A percentile compares a stretch with the other conserved stretches of the same genome.
Evolutionary conservation across 2,113 vertebrate genomes (phyloP).

Genomic region (Rana temporaria): DNA sequence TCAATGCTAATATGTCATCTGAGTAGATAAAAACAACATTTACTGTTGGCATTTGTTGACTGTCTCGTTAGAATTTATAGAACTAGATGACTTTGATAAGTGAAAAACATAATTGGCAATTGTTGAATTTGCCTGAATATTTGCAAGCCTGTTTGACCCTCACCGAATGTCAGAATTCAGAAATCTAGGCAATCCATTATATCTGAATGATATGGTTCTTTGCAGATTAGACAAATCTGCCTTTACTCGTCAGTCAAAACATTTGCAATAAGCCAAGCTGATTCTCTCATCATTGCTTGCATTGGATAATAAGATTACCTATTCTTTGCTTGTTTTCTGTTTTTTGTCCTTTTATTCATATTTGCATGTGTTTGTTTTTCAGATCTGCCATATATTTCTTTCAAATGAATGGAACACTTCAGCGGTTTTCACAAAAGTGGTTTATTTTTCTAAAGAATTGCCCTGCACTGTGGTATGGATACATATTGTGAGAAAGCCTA

Average conservation of each 20-base stretch:
- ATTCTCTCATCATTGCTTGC: not conserved
- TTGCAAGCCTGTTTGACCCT: too few relatives aligned
- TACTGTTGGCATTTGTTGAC: too few relatives aligned
- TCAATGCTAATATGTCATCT: too few relatives aligned
- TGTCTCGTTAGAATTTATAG: too few relatives aligned
- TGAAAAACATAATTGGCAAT: too few relatives aligned
- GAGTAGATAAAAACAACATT: too few relatives aligned
- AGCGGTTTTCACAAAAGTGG: slow-evolving; percentile 41
- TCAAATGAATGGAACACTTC: slow-evolving; percentile 30
- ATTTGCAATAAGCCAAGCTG: not conserved
- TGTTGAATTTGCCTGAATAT: too few relatives aligned
- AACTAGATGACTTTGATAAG: too few relatives aligned
- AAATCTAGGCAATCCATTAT: too few relatives aligned
- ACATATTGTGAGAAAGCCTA: not conserved
- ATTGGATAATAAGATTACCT: not conserved
- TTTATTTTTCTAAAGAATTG: slow-evolving; percentile 56
- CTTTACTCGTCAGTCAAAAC: not conserved
- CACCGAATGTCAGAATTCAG: too few relatives aligned
- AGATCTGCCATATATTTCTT: slow-evolving; percentile 9
- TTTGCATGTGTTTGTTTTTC: not conserved
- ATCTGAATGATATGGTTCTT: too few relatives aligned
- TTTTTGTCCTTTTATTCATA: not conserved
- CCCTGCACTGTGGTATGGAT: slow-evolving; percentile 41
- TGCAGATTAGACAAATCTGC: too few relatives aligned
- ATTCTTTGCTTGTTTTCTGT: not conserved